Conservation (phyloP, 37 sponge, comb jelly and placozoan genomes). For the Geodia barretti region DNA sequence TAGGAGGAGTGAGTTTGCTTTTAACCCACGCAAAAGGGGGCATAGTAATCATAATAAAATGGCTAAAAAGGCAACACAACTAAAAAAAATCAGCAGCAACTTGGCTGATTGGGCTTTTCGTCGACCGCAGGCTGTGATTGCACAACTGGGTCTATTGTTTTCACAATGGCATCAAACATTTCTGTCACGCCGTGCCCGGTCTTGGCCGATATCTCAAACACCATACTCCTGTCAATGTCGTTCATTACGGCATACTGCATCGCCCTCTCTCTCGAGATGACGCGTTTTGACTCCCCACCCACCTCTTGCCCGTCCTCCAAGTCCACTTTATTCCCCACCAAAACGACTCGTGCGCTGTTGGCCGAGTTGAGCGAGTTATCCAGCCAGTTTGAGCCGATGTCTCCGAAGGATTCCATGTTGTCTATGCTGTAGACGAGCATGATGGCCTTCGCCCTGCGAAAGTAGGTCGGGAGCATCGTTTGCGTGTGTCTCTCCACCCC, state of each 20-base stretch:
- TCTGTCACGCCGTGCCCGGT: conserved; percentile 47
- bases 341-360: not conserved
- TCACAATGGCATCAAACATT: conserved; percentile 57
- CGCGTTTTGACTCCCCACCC: conserved; percentile 29
- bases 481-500: conserved; percentile 64
- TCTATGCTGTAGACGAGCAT: conserved; percentile 58
- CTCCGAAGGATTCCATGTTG: conserved; percentile 29
- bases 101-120: too few relatives aligned
- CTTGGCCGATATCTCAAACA: conserved; percentile 66
- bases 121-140: not conserved
- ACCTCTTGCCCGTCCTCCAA: conserved; percentile 55
- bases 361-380: not conserved
- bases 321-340: conserved; percentile 72
- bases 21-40: too few relatives aligned
- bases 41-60: too few relatives aligned
- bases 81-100: too few relatives aligned
- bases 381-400: conserved; percentile 19
- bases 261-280: conserved; percentile 5
- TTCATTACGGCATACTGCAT: conserved; percentile 16
- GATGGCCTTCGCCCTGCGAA: conserved; percentile 58
- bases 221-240: conserved; percentile 22
- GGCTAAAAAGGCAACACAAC: too few relatives aligned
- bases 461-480: conserved; percentile 72
- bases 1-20: too few relatives aligned
- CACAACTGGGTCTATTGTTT: not conserved